These are phyloP conservation scores for Hyles lineata DNA, from an alignment of 2,888 invertebrate genomes.

Conservation along the genomic window DNA sequence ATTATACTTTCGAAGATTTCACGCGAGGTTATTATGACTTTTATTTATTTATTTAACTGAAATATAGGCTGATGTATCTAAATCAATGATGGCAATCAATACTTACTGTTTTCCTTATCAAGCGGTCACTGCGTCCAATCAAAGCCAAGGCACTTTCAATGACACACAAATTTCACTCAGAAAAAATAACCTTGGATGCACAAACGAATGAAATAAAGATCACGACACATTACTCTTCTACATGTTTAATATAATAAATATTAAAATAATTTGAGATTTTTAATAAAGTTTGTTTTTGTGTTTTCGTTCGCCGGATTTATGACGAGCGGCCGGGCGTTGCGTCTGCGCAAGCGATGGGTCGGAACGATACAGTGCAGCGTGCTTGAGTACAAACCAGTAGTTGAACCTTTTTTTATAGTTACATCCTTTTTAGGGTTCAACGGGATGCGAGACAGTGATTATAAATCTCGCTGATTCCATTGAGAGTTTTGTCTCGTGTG, in stretches of 20 bases:
- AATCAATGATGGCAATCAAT: neutral
- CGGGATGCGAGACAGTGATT: conserved; percentile 47
- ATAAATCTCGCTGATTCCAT: neutral
- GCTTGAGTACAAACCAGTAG: conserved; percentile 44
- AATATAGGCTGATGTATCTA: neutral
- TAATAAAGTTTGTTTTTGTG: neutral
- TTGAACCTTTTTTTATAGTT: conserved; percentile 54
- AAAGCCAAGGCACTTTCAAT: neutral
- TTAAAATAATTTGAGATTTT: neutral
- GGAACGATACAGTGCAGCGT: conserved; percentile 53
- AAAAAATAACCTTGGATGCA: conserved; percentile 34
- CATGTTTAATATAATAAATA: neutral
- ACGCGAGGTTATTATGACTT: no score
- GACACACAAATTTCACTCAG: conserved; percentile 28
- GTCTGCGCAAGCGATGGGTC: conserved; percentile 55
- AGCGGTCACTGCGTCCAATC: conserved; percentile 11
- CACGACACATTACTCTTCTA: neutral
- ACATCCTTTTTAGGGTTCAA: conserved; percentile 69
- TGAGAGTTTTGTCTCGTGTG: neutral
- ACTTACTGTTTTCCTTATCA: conserved; percentile 23
- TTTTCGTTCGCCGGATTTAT: neutral
- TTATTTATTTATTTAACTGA: neutral
- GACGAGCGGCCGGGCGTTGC: conserved; percentile 32
- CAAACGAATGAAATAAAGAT: neutral
- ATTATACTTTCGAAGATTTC: no score